These are phyloP conservation scores for Glandiceps talaboti DNA, from an alignment of 53 echinoderm and acorn worm genomes.

Conservation along the genomic window DNA sequence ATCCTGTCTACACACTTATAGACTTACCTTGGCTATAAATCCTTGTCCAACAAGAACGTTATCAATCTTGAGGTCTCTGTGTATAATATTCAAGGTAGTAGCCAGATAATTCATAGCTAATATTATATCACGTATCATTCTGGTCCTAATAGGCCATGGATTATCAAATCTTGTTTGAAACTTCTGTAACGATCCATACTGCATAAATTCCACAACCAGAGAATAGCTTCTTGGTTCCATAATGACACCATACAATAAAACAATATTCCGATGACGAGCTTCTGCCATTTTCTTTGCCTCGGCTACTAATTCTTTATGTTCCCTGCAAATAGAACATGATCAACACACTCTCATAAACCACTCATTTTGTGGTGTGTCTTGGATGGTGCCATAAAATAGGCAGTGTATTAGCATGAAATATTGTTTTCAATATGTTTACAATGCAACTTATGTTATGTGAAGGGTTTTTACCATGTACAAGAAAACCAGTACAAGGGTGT, in stretches of 20 bases:
- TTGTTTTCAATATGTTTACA: too few species aligned
- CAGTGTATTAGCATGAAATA: too few species aligned
- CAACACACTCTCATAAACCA: too few species aligned
- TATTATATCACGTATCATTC: neutral
- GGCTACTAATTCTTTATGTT: neutral
- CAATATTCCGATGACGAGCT: neutral
- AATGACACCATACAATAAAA: neutral
- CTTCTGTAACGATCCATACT: neutral
- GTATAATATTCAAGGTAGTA: conserved; percentile 1
- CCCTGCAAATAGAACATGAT: neutral
- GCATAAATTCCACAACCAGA: neutral
- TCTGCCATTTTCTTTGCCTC: neutral
- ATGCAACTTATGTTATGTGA: too few species aligned
- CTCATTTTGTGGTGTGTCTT: too few species aligned
- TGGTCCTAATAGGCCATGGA: neutral
- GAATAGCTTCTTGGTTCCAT: neutral
- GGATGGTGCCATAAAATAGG: too few species aligned
- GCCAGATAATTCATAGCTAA: conserved; percentile 2
- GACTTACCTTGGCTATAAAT: conserved; percentile 1
- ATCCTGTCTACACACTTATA: too few species aligned
- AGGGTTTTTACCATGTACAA: too few species aligned
- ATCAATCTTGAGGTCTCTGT: conserved; percentile 11
- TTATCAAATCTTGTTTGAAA: neutral
- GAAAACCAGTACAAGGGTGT: too few species aligned
- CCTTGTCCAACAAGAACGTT: conserved; percentile 10